Conservation (phyloP, 2,888 invertebrate species). For the Euplexia lucipara region DNA sequence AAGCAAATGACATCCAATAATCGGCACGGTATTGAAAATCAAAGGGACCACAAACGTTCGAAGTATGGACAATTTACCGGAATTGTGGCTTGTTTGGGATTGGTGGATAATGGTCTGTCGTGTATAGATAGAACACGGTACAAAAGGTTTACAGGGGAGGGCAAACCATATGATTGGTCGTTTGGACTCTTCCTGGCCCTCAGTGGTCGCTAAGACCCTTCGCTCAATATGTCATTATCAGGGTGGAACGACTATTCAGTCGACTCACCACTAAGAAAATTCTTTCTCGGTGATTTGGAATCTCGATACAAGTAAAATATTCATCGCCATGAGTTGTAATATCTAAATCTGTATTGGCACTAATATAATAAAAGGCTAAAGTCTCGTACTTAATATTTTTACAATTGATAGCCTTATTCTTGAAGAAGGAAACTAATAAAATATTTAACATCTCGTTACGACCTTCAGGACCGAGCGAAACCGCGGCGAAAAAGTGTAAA, state of each 20-base stretch:
- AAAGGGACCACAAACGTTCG: constrained; percentile 16
- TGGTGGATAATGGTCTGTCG: constrained; percentile 27
- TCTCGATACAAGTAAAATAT: constrained; percentile 36
- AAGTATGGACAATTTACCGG: neutral
- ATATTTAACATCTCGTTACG: too few relatives aligned
- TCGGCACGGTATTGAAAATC: constrained; percentile 4
- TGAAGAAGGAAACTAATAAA: too few relatives aligned
- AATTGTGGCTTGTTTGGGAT: constrained; percentile 6
- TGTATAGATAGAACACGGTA: constrained; percentile 30
- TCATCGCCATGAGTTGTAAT: too few relatives aligned
- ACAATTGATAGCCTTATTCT: too few relatives aligned
- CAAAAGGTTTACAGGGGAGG: constrained; percentile 54
- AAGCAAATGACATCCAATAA: constrained; percentile 15
- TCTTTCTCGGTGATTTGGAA: constrained; percentile 21
- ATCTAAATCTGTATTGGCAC: too few relatives aligned
- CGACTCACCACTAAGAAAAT: too few relatives aligned
- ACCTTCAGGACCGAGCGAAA: too few relatives aligned
- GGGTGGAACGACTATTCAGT: constrained; percentile 17
- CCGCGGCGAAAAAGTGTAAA: too few relatives aligned
- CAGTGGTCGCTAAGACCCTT: constrained; percentile 2
- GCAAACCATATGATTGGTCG: constrained; percentile 44
- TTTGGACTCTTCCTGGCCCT: constrained; percentile 34
- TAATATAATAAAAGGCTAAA: too few relatives aligned
- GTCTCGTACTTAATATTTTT: too few relatives aligned
- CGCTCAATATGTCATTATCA: constrained; percentile 30